Percentiles rank a stretch among this genome's conserved stretches.
Evolutionary conservation across 2,888 invertebrate genomes (phyloP).

Genomic region (Microchrysa polita): DNA sequence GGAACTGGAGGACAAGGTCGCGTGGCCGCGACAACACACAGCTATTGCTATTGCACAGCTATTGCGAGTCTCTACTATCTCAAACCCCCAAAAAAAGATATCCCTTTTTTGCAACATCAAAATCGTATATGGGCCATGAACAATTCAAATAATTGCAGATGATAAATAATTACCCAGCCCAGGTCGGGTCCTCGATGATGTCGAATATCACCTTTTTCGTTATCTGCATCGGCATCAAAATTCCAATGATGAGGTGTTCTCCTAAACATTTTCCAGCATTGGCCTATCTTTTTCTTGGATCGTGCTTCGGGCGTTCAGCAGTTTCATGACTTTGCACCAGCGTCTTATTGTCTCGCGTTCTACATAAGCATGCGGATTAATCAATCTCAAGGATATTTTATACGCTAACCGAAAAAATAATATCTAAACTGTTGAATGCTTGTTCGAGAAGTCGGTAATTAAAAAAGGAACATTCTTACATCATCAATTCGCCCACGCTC

Average conservation of each 20-base stretch:
- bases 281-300: conserved; percentile 15
- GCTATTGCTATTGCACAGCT: too few species aligned
- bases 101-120: too few species aligned
- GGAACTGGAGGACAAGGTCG: too few species aligned
- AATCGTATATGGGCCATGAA: too few species aligned
- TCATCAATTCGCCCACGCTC: conserved; percentile 15
- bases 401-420: neutral
- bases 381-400: neutral
- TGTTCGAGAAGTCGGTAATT: conserved; percentile 14
- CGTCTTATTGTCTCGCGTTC: neutral
- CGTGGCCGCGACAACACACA: too few species aligned
- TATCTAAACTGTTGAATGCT: conserved; percentile 12
- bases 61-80: too few species aligned
- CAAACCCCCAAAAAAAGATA: too few species aligned
- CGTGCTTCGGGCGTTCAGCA: neutral
- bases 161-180: conserved; percentile 10
- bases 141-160: conserved; percentile 6
- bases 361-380: conserved; percentile 1
- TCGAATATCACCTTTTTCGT: neutral
- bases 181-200: conserved; percentile 10
- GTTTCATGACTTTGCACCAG: conserved; percentile 8
- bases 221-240: neutral
- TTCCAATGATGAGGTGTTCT: conserved; percentile 5
- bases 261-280: neutral
- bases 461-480: neutral